phyloP scores from a whole-genome alignment of 2,113 vertebrate genomes.

The Dipodomys stephensi region DNA sequence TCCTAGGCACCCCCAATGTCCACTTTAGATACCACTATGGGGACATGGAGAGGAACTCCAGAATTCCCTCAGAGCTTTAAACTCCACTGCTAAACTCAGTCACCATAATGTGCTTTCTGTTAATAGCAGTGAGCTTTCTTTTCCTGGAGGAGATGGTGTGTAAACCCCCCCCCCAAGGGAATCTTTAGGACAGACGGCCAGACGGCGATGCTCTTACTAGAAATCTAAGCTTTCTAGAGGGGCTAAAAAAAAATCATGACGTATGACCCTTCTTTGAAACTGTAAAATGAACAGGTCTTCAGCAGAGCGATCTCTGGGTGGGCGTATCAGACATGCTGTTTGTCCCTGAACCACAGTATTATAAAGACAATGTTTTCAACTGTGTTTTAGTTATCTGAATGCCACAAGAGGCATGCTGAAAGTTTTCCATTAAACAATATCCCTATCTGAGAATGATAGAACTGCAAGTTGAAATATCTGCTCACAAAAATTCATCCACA shows the following conservation, averaged over 20 bases:
- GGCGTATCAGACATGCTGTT: fast-evolving
- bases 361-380: not conserved
- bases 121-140: not conserved
- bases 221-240: not conserved
- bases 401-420: not conserved
- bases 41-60: not conserved
- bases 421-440: not conserved
- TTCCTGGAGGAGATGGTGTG: not conserved
- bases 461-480: not conserved
- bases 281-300: not conserved
- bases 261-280: not conserved
- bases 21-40: not conserved
- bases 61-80: not conserved
- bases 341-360: not conserved
- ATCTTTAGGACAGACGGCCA: not conserved
- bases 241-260: not conserved
- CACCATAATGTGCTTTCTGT: not conserved
- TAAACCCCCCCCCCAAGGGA: not conserved
- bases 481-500: not conserved
- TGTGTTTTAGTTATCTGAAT: not conserved
- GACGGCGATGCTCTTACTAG: not conserved
- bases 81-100: not conserved
- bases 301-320: too few species aligned
- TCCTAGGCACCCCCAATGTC: not conserved
- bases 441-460: not conserved